These are phyloP conservation scores for Cynocephalus volans DNA, from an alignment of 2,113 vertebrate genomes.

Conservation along the genomic window DNA sequence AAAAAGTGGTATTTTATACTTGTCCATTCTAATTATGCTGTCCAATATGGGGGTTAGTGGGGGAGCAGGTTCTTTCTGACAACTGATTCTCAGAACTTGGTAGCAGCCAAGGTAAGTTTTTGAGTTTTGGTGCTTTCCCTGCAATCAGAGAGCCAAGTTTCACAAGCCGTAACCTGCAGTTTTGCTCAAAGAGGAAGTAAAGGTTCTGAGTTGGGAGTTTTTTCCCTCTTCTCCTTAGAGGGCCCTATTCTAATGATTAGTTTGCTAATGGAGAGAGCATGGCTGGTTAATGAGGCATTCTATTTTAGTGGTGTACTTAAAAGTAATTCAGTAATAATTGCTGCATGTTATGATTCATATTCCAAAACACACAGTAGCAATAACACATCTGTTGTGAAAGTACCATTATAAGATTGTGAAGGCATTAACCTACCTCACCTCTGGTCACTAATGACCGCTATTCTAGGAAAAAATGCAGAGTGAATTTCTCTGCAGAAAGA, in stretches of 20 bases:
- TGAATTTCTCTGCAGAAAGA: conserved; percentile 17
- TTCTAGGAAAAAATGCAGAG: not conserved
- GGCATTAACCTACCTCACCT: not conserved
- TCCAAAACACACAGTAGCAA: conserved; percentile 37
- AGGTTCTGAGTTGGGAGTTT: conserved; percentile 14
- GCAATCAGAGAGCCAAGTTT: conserved; percentile 10
- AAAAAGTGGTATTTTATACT: not conserved
- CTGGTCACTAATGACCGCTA: not conserved
- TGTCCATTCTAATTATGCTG: not conserved
- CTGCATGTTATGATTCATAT: conserved; percentile 38
- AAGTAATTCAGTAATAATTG: conserved; percentile 73
- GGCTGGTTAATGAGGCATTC: conserved; percentile 70
- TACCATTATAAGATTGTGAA: conserved; percentile 1
- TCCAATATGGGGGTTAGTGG: not conserved
- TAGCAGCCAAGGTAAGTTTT: conserved; percentile 37
- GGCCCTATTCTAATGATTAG: conserved; percentile 30
- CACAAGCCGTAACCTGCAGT: not conserved
- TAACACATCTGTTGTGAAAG: conserved; percentile 51
- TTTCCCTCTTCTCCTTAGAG: not conserved
- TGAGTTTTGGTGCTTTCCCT: not conserved
- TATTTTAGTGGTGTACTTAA: conserved; percentile 66
- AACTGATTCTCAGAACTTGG: not conserved
- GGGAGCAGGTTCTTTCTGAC: not conserved
- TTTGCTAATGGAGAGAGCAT: conserved; percentile 5
- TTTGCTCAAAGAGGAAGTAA: not conserved